Evolutionary conservation across 2,113 vertebrate genomes (phyloP).

Genomic region (Eleginops maclovinus): DNA sequence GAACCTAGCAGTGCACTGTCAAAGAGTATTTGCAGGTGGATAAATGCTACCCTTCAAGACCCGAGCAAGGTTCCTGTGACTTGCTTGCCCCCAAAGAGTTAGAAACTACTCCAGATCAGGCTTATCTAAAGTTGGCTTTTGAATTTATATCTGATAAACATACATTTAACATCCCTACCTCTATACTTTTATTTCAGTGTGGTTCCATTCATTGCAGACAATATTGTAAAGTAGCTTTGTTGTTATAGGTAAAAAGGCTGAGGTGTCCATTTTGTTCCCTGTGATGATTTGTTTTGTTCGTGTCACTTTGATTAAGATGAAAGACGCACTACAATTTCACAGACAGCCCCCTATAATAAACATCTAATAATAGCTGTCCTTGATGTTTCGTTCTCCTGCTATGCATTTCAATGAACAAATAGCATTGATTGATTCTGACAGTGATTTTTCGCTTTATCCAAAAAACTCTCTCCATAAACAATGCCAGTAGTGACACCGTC

Average conservation of each 20-base stretch:
- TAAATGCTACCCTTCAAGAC: too few relatives aligned
- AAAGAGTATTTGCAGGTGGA: too few relatives aligned
- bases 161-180: too few relatives aligned
- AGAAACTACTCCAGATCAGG: too few relatives aligned
- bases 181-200: not conserved
- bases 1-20: too few relatives aligned
- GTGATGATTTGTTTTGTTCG: conserved; percentile 6
- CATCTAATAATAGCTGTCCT: conserved; percentile 64
- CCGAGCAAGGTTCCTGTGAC: too few relatives aligned
- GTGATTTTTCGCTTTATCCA: conserved; percentile 27
- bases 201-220: not conserved
- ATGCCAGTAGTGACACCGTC: not conserved
- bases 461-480: conserved; percentile 10
- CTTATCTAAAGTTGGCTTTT: too few relatives aligned
- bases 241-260: conserved; percentile 1
- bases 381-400: conserved; percentile 46
- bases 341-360: conserved; percentile 40
- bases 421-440: conserved; percentile 43
- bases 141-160: too few relatives aligned
- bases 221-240: not conserved
- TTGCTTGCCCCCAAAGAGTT: too few relatives aligned
- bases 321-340: conserved; percentile 39
- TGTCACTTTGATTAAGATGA: conserved; percentile 54
- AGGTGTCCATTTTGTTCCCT: conserved; percentile 23
- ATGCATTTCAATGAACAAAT: conserved; percentile 56